These are phyloP conservation scores for Sakesphorus luctuosus DNA, from an alignment of 2,113 vertebrate genomes.

Conservation along the genomic window DNA sequence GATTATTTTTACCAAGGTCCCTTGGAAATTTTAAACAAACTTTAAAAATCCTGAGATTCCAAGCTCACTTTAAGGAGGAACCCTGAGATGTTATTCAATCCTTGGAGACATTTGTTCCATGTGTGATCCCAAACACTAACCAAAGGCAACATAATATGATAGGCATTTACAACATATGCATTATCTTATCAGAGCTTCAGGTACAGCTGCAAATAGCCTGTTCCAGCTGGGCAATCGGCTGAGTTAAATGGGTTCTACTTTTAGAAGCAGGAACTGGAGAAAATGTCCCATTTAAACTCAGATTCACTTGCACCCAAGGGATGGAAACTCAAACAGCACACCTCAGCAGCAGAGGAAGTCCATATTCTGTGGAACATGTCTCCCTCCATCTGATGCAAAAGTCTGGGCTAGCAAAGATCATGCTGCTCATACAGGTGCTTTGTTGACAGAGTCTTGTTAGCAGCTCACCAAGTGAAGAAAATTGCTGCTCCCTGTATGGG, in stretches of 20 bases:
- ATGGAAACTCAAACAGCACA: constrained; percentile 38
- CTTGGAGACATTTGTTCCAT: background rate
- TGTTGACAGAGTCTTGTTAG: constrained; percentile 4
- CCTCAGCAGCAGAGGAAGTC: background rate
- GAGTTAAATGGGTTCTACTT: constrained; percentile 61
- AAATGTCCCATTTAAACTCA: constrained; percentile 17
- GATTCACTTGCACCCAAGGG: background rate
- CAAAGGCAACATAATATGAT: constrained; percentile 43
- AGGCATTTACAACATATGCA: constrained; percentile 67
- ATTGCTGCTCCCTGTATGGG: background rate
- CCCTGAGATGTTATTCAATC: constrained; percentile 9
- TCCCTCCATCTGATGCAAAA: background rate
- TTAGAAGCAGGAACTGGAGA: constrained; percentile 50
- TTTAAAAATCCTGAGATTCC: background rate
- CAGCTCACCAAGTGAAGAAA: background rate
- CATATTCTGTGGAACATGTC: accelerated
- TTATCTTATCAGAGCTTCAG: constrained; percentile 72
- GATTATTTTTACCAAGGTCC: background rate
- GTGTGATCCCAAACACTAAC: constrained; percentile 42
- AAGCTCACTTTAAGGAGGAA: background rate
- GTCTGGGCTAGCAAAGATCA: accelerated
- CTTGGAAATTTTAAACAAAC: constrained; percentile 24
- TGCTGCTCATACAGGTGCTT: accelerated
- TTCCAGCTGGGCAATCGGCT: constrained; percentile 52
- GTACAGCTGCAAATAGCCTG: constrained; percentile 59